Conservation (phyloP, 2,797 vertebrate species). For the Merluccius polli region DNA sequence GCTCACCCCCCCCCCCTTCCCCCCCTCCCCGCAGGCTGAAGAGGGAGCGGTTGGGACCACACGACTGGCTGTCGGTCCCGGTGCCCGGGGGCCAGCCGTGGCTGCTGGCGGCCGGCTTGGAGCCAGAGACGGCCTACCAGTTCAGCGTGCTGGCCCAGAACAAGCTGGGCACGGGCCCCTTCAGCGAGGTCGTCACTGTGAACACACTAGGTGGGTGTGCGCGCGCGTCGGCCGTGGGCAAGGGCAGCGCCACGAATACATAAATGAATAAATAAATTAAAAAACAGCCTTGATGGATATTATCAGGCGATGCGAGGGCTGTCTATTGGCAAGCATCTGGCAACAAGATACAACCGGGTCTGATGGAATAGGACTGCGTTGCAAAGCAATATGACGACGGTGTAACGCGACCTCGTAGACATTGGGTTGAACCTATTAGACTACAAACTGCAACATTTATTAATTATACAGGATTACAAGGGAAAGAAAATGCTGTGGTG, state of each 20-base stretch:
- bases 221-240: neutral
- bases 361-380: neutral
- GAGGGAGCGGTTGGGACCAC: conserved; percentile 78
- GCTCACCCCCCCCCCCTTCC: conserved; percentile 7
- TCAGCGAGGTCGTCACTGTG: conserved; percentile 92
- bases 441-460: neutral
- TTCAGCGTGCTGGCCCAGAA: conserved; percentile 94
- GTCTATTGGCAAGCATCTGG: neutral
- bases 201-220: conserved; percentile 78
- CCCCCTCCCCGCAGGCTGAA: conserved; percentile 75
- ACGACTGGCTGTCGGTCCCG: conserved; percentile 86
- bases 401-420: neutral
- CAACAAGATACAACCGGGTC: neutral
- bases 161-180: conserved; percentile 92
- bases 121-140: conserved; percentile 87
- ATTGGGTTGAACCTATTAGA: neutral
- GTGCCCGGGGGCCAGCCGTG: conserved; percentile 78
- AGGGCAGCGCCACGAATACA: conserved; percentile 8
- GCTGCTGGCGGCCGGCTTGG: conserved; percentile 83
- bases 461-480: neutral
- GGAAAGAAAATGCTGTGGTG: too few species aligned
- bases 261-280: neutral
- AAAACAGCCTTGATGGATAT: neutral
- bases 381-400: too few species aligned
- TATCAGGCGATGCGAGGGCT: neutral